Evolutionary conservation across 2,113 vertebrate species (phyloP), one percentile per base, ranked within the genome.

Genomic region (Microcebus tavaratra): DNA sequence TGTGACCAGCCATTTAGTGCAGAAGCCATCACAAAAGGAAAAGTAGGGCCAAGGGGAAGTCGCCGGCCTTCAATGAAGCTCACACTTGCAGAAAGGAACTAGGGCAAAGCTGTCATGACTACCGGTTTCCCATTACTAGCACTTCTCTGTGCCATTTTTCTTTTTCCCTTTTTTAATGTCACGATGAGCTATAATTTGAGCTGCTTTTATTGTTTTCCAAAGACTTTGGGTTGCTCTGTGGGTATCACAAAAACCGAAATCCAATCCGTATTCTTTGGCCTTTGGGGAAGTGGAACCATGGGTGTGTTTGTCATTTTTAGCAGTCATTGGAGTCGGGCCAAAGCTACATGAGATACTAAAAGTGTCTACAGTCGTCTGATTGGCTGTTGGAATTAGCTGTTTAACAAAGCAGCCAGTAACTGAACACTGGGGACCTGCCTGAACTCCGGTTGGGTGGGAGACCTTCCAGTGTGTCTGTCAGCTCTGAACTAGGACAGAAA

Each of bases 261-360:
- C 95, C 92, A 96, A 75, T 50, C 93, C 31, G 2, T n/a, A 29
- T 42, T 63, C 79, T 80, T 50, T 63, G 39, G 81, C 65, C 94
- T 81, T 94, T 57, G 8, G 93, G 75, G 89, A 97, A 68, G 83
- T 73, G 75, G 91, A 76, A 29, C 94, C 94, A 25, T n/a, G 81
- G 96, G 91, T 76, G 94, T 76, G 79, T 92, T 84, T 91, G 96
- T 97, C 96, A 86, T 88, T 95, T 97, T 90, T 68, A 96, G 93
- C 96, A 67, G 84, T 84, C 81, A 1, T 2, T 95, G 97, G 96
- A 84, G 36, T 12, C 10, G 23, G 42, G 93, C 98, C 97, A 97
- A 8, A 50, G 89, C 95, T 70, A 91, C 97, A 79, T 80, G 89
- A 97, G 94, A 93, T 34, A 53, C 91, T 61, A 9, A 50, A 78